Percentiles rank a stretch among this genome's conserved stretches.
These are phyloP conservation scores for Hypsibius dujardini DNA, from an alignment of 1,140 invertebrate genomes.

Conservation along the genomic window DNA sequence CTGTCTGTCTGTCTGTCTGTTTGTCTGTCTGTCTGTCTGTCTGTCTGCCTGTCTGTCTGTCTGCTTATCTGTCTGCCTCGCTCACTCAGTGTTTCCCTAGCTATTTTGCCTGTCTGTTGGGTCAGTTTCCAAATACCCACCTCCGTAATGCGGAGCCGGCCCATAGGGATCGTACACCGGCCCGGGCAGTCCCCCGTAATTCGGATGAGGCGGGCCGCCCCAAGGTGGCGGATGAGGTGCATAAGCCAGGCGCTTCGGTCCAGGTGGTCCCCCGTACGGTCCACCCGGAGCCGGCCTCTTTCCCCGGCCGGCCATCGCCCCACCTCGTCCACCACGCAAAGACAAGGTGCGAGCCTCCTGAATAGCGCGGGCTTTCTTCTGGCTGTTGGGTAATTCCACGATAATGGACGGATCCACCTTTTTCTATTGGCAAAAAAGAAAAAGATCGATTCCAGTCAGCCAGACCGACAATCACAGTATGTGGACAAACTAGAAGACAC, in stretches of 20 bases:
- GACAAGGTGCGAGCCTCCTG: no score
- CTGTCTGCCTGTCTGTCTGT: no score
- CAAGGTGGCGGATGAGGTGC: not conserved
- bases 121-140: no score
- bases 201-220: not conserved
- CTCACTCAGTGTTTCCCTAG: no score
- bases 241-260: not conserved
- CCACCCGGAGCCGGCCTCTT: not conserved
- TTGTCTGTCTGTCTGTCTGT: no score
- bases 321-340: not conserved
- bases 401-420: constrained; percentile 6
- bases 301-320: not conserved
- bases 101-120: no score
- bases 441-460: no score
- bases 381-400: not conserved
- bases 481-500: no score
- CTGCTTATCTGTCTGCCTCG: no score
- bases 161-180: not conserved
- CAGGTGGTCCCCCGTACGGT: not conserved
- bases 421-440: not conserved
- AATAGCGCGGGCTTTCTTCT: not conserved
- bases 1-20: no score
- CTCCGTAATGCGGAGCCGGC: not conserved
- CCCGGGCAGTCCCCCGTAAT: not conserved
- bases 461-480: no score